Percentiles rank a stretch among this genome's conserved stretches.
Evolutionary conservation across 1,140 invertebrate species (phyloP).

Genomic region (Octopus bimaculoides): DNA sequence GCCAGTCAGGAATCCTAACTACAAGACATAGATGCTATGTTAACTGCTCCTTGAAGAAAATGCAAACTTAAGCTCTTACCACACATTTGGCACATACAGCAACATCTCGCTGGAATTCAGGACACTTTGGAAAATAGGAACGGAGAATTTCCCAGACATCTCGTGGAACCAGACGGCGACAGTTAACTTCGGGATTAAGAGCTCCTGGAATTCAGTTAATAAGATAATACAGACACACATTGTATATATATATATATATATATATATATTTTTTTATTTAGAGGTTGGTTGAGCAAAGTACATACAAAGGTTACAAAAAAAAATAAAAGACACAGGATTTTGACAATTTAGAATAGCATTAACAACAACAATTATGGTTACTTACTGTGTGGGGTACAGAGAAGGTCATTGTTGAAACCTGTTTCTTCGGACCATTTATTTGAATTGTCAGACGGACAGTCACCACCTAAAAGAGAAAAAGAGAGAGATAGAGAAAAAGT

Average conservation of each 20-base stretch:
- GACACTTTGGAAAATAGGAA: conserved; percentile 63
- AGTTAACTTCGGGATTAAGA: conserved; percentile 44
- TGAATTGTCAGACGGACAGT: neutral
- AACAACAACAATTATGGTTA: neutral
- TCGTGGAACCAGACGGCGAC: conserved; percentile 57
- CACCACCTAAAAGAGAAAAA: neutral
- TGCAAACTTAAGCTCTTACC: conserved; percentile 37
- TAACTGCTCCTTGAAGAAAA: too few relatives aligned
- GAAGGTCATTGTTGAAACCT: conserved; percentile 63
- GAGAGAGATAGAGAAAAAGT: neutral
- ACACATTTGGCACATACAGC: conserved; percentile 58
- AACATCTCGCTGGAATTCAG: conserved; percentile 53
- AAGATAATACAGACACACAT: neutral
- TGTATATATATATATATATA: conserved; percentile 8
- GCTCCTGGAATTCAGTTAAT: conserved; percentile 34
- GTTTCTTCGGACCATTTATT: neutral
- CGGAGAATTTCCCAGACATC: conserved; percentile 61
- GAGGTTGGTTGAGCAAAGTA: neutral
- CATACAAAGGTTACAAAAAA: too few relatives aligned
- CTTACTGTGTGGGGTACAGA: conserved; percentile 60
- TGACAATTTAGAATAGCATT: too few relatives aligned
- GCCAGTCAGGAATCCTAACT: too few relatives aligned
- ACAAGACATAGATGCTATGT: too few relatives aligned
- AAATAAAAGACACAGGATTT: too few relatives aligned
- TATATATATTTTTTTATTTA: conserved; percentile 1